Percentiles rank a stretch among this genome's conserved stretches.
These are phyloP conservation scores for Propithecus coquereli DNA, from an alignment of 2,113 vertebrate species.

Conservation along the genomic window DNA sequence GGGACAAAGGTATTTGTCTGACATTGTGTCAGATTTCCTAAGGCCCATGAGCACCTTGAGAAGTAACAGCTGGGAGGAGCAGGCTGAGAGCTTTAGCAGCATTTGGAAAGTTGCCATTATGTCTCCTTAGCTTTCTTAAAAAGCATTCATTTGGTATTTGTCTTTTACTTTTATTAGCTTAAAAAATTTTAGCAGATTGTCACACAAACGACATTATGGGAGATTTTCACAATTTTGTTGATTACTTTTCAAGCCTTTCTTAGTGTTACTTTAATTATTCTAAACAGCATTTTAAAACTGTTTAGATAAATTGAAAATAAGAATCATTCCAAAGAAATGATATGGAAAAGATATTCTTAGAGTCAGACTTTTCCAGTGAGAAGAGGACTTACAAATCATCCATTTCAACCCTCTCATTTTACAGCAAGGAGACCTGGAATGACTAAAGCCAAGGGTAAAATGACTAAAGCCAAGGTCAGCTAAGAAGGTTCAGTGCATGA, in stretches of 20 bases:
- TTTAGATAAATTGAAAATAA: slow-evolving; percentile 61
- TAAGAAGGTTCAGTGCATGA: neutral
- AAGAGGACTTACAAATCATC: slow-evolving; percentile 21
- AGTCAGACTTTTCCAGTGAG: slow-evolving; percentile 39
- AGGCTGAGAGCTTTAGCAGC: slow-evolving; percentile 45
- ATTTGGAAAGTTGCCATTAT: slow-evolving; percentile 48
- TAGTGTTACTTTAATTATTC: slow-evolving; percentile 76
- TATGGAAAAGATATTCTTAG: slow-evolving; percentile 47
- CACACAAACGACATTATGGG: slow-evolving; percentile 55
- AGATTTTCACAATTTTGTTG: slow-evolving; percentile 64
- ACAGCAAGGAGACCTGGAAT: neutral
- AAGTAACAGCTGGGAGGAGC: slow-evolving; percentile 83
- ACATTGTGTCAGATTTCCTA: slow-evolving; percentile 81
- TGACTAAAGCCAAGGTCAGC: neutral
- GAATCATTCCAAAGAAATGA: slow-evolving; percentile 59
- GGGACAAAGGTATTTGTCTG: slow-evolving; percentile 76
- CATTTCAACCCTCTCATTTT: neutral
- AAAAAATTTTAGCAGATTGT: slow-evolving; percentile 69
- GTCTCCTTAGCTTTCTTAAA: slow-evolving; percentile 60
- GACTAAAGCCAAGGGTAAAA: neutral
- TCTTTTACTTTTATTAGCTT: slow-evolving; percentile 73
- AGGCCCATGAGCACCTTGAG: slow-evolving; percentile 78
- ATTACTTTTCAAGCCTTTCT: slow-evolving; percentile 60
- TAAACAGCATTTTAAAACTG: slow-evolving; percentile 70
- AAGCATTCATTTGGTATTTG: slow-evolving; percentile 54